Base-by-base conservation (phyloP, 2,888 invertebrate species). In the Melinaea marsaeus region DNA sequence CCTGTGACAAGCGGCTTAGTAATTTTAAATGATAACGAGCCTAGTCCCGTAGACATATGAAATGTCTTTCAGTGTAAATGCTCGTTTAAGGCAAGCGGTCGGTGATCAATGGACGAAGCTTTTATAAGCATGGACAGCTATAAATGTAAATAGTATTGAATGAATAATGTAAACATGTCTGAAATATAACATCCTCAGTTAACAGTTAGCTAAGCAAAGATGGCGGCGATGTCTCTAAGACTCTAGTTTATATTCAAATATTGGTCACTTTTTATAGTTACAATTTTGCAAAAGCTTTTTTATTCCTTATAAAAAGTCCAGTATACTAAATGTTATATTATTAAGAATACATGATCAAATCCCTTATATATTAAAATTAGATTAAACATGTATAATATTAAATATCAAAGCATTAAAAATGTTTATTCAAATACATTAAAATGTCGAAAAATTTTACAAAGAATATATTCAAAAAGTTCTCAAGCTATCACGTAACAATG, bases 131-230 rank as follows among this genome's bases (percentile, higher is more conserved):
- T 4, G 13, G 48, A 48, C 55, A 4, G 54, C 62, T 51, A 45
- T 58, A 64, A 22, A 22, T 22, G 22, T 62, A 58, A 60, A 64
- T 56, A 64, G 58, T 60, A 62, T 51, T 60, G 64, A 62, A 62
- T 62, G 66, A 67, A 64, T 64, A 61, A 42, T 57, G 47, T 60
- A 57, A 48, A 57, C 57, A 61, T 32, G 51, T 42, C 22, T 42
- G 42, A 9, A 42, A 42, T 42, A 42, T 42, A 9, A 42, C 42
- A 42, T 11, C 42, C 3, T 42, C 42, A 42, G 42, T 5, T 42
- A 42, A 42, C 7, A 37, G 7, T 37, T 6, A 42, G 42, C 42
- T 37, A 37, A 42, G 42, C 42, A 3, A 42, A 42, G 42, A 42
- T 3, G 42, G 42, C 7, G 11, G 42, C 1, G 9, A 42, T 9